Evolutionary conservation across 2,113 vertebrate species (phyloP).

Genomic region (Caretta caretta): DNA sequence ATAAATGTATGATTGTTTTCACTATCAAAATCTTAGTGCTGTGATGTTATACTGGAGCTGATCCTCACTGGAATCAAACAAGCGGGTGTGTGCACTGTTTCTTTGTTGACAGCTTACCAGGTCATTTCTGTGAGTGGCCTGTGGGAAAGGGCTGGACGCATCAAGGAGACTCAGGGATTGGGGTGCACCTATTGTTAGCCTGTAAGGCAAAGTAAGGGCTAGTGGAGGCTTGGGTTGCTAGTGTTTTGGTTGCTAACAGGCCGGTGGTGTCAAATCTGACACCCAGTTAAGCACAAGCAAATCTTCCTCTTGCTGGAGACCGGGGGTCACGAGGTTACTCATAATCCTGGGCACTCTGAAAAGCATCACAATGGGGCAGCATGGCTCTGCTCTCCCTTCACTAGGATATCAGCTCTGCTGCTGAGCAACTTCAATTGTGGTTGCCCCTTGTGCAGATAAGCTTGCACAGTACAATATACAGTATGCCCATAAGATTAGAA

Average conservation of each 20-base stretch:
- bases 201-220: no score
- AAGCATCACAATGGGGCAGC: not conserved
- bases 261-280: not conserved
- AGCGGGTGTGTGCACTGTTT: not conserved
- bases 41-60: not conserved
- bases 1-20: not conserved
- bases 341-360: not conserved
- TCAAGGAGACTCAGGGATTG: no score
- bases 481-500: not conserved
- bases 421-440: not conserved
- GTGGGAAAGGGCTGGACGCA: no score
- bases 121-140: not conserved
- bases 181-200: no score
- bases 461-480: not conserved
- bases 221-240: no score
- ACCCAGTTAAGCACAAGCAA: not conserved
- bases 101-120: not conserved
- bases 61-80: not conserved
- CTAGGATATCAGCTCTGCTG: not conserved
- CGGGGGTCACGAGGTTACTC: not conserved
- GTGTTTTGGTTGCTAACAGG: no score
- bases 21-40: not conserved
- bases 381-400: not conserved
- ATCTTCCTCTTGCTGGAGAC: not conserved
- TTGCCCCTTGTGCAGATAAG: not conserved